Base-by-base conservation (phyloP, 2,113 vertebrate genomes). In the Poeciliopsis turrubarensis region DNA sequence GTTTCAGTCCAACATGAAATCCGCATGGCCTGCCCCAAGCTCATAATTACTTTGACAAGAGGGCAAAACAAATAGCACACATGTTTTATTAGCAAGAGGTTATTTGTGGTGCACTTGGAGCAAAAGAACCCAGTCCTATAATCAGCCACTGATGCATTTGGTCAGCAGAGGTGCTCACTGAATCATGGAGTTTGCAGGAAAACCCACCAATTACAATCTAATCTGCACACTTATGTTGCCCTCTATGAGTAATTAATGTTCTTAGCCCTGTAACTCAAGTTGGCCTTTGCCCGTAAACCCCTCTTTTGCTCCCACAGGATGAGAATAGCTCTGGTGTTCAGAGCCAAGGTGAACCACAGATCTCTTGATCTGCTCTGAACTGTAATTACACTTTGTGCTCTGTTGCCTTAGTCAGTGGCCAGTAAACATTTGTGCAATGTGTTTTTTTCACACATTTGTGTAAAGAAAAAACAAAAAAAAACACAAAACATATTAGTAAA, bases 301-400 rank as follows among this genome's bases (percentile, higher is more conserved):
- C 72, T 78, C 68, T 72, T 79, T 71, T 90, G 83, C 73, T 86
- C 85, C 75, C 88, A 81, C 73, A 75, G 78, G 84, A 82, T 69
- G 76, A 81, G 81, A 92, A 92, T 87, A 92, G 80, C 81, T 82
- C 39, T 72, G 75, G 76, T 60, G 75, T 77, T 88, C 47, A 75
- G 79, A 65, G 78, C 68, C 84, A 85, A 86, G 92, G 92, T 91
- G 75, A 91, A 88, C 90, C 84, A 12, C 81, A 32, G 81, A 64
- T 76, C 69, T 19, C 17, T 70, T 87, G 84, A 83, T 87, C 85
- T 88, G 85, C 88, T 88, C 88, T 63, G 57, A 57, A 66, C 84
- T 80, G 75, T 90, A 90, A 92, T 92, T 93, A 90, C 69, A 86
- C 72, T 77, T 85, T 81, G 60, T 75, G 79, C 82, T 83, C 70